phyloP scores from a whole-genome alignment of 2,113 vertebrate genomes.

The Glareola pratincola region DNA sequence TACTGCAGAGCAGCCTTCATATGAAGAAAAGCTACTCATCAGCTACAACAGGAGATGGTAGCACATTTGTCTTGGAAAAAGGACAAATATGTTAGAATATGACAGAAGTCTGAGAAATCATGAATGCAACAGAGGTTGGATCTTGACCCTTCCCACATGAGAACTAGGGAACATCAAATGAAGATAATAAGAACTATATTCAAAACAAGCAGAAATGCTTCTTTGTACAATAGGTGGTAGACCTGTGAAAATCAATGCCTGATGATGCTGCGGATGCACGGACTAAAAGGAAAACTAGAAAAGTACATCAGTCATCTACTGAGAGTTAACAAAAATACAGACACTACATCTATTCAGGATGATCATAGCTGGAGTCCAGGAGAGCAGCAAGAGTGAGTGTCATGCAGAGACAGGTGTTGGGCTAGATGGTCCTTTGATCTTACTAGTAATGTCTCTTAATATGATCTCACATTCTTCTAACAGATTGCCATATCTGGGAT shows the following conservation, averaged over 20 bases:
- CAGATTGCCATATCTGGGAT: neutral
- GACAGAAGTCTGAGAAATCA: neutral
- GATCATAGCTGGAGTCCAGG: neutral
- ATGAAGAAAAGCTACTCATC: neutral
- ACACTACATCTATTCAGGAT: neutral
- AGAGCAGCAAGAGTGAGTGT: neutral
- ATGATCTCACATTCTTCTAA: neutral
- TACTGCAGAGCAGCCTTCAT: neutral
- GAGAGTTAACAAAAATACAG: neutral
- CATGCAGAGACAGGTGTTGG: neutral
- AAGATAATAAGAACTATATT: neutral
- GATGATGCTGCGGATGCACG: neutral
- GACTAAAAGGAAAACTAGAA: neutral
- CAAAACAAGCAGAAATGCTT: neutral
- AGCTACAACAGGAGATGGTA: neutral
- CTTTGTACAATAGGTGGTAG: neutral
- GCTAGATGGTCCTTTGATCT: neutral
- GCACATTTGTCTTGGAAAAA: neutral
- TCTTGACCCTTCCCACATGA: neutral
- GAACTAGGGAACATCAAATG: neutral
- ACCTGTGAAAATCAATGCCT: neutral
- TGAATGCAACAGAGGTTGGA: neutral
- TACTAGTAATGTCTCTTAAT: neutral
- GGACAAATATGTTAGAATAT: neutral
- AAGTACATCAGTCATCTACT: neutral